phyloP scores from a whole-genome alignment of 2,797 vertebrate species.

The Trichosurus vulpecula region DNA sequence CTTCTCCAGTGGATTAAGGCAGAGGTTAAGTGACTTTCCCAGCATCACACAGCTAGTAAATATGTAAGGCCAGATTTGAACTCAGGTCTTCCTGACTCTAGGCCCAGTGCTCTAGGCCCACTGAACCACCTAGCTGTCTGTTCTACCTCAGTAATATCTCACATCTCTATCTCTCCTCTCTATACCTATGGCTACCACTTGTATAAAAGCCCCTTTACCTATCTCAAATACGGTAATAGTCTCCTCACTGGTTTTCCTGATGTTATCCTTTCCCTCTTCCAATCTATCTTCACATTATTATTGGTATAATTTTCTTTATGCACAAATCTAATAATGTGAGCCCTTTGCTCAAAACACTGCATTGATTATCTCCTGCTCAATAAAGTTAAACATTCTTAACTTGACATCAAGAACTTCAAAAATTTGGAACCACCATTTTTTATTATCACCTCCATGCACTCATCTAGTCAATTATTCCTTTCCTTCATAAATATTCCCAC shows the following conservation, averaged over 20 bases:
- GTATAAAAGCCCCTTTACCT: not conserved
- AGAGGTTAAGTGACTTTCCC: not conserved
- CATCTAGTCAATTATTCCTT: not conserved
- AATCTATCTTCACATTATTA: not conserved
- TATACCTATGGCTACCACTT: not conserved
- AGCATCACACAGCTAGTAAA: too few relatives aligned
- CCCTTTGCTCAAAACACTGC: not conserved
- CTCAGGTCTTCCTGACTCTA: not conserved
- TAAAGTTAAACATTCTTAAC: not conserved
- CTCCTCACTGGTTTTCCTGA: not conserved
- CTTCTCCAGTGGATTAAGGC: not conserved
- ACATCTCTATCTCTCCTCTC: not conserved
- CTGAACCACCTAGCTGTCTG: not conserved
- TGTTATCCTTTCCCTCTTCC: not conserved
- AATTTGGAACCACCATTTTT: not conserved
- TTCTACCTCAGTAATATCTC: not conserved
- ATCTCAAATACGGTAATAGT: not conserved
- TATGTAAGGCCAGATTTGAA: not conserved
- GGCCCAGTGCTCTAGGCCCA: not conserved
- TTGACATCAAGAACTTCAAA: not conserved
- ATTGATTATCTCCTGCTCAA: not conserved
- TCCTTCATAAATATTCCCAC: not conserved
- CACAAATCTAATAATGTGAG: not conserved
- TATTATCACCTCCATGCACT: not conserved
- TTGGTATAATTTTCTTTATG: not conserved